Conservation (phyloP, 2,113 vertebrate genomes). For the Pantherophis guttatus region DNA sequence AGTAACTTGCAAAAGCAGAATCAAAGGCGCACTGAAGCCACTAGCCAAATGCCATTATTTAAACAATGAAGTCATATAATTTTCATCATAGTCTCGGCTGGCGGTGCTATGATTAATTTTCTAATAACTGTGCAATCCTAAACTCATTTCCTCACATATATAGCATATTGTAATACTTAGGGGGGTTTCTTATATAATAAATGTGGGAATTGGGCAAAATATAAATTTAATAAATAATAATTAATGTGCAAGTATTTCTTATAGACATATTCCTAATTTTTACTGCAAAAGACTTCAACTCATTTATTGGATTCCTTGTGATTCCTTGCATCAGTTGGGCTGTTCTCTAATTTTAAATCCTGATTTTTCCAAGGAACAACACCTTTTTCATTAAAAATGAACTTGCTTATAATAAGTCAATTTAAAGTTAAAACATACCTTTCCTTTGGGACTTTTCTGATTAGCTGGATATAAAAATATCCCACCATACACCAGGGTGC, state of each 20-base stretch:
- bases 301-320: not conserved
- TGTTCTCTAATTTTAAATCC: not conserved
- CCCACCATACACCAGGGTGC: slow-evolving; percentile 92
- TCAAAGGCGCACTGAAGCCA: not conserved
- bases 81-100: not conserved
- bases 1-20: not conserved
- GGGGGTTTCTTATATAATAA: not conserved
- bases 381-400: not conserved
- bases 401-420: slow-evolving; percentile 4
- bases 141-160: not conserved
- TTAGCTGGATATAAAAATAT: slow-evolving; percentile 96
- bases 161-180: not conserved
- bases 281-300: not conserved
- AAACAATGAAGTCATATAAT: not conserved
- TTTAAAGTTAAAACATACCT: slow-evolving; percentile 73
- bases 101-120: not conserved
- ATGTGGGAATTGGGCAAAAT: not conserved
- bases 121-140: not conserved
- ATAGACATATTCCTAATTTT: not conserved
- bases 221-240: not conserved
- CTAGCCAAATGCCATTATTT: not conserved
- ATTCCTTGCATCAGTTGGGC: not conserved
- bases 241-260: not conserved
- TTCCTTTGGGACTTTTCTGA: slow-evolving; percentile 95
- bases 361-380: not conserved